Conservation (phyloP, 2,113 vertebrate genomes). For the Anthoscopus minutus region DNA sequence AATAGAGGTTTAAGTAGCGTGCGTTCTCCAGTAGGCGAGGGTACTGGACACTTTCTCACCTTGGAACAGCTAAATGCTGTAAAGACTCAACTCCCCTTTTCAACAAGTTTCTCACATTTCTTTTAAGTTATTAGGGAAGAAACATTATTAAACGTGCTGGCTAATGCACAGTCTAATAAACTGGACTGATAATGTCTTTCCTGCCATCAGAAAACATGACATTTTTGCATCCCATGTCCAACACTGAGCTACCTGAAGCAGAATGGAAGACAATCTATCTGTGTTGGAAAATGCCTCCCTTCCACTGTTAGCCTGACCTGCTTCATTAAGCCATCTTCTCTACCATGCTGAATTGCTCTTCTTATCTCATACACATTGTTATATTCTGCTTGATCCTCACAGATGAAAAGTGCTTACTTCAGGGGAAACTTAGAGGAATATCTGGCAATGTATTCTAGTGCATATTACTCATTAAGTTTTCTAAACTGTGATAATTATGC, state of each 20-base stretch:
- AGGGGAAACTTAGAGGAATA: not conserved
- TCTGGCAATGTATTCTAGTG: not conserved
- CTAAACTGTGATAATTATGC: rapidly evolving
- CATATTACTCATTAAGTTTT: not conserved
- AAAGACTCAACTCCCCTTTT: not conserved
- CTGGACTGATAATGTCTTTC: not conserved
- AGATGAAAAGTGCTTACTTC: not conserved
- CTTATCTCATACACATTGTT: not conserved
- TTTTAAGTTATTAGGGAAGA: not conserved
- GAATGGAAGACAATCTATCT: not conserved
- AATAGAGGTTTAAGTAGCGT: not conserved
- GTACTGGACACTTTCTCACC: not conserved
- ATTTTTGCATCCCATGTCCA: not conserved
- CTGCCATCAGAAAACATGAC: not conserved
- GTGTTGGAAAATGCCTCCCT: not conserved
- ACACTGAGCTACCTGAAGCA: not conserved
- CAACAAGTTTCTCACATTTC: not conserved
- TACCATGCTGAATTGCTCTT: not conserved
- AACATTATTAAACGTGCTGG: not conserved
- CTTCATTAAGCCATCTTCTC: not conserved
- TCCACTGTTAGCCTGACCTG: not conserved
- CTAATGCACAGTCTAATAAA: not conserved
- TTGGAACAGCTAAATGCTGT: not conserved
- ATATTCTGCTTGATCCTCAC: not conserved
- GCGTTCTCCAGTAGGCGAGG: not conserved